phyloP scores from a whole-genome alignment of 2,888 invertebrate genomes.

The Spisula solida region DNA sequence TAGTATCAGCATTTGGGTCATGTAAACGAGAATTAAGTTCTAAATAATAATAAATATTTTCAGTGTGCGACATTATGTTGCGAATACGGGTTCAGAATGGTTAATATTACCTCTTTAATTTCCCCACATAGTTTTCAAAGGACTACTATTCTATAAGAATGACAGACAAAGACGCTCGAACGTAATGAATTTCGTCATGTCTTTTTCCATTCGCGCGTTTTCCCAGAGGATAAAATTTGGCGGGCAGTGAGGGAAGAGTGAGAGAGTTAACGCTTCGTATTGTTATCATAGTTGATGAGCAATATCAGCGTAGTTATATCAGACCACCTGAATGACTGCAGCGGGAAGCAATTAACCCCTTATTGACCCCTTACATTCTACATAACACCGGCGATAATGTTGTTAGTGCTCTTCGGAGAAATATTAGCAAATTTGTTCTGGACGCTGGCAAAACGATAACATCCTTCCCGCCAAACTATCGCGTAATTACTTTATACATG shows the following conservation, averaged over 20 bases:
- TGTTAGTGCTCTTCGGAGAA: slow-evolving; percentile 43
- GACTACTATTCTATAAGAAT: neutral
- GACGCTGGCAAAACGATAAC: neutral
- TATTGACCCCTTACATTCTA: slow-evolving; percentile 27
- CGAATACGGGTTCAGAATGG: no score
- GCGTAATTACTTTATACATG: neutral
- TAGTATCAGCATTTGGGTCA: no score
- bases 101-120: no score
- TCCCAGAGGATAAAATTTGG: slow-evolving; percentile 28
- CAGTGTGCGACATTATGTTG: no score
- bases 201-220: slow-evolving; percentile 9
- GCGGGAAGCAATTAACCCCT: slow-evolving; percentile 53
- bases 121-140: neutral
- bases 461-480: slow-evolving; percentile 33
- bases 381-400: slow-evolving; percentile 43
- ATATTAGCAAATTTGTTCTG: slow-evolving; percentile 33
- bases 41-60: no score
- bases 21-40: no score
- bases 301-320: slow-evolving; percentile 40
- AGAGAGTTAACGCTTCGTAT: neutral
- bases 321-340: slow-evolving; percentile 42
- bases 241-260: slow-evolving; percentile 16
- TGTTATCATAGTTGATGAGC: slow-evolving; percentile 36
- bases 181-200: slow-evolving; percentile 31
- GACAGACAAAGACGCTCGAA: no score